phyloP scores from a whole-genome alignment of 2,888 invertebrate genomes.

The Xestobium rufovillosum region DNA sequence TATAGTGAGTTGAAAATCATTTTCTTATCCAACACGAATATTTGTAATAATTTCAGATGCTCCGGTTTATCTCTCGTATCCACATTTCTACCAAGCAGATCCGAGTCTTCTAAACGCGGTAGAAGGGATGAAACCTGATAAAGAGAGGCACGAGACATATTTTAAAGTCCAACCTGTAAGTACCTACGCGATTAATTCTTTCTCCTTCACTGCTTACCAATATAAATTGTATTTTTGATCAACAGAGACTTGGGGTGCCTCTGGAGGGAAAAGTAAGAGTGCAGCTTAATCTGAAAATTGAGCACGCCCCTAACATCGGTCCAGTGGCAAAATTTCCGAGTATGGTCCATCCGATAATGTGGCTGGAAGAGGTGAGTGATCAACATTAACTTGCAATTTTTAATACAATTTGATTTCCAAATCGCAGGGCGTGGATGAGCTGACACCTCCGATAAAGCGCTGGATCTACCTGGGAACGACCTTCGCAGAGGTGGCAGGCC shows the following conservation, averaged over 20 bases:
- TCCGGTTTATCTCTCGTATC: conserved; percentile 81
- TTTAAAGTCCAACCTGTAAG: conserved; percentile 81
- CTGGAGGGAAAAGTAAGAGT: conserved; percentile 73
- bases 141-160: conserved; percentile 64
- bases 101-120: conserved; percentile 57
- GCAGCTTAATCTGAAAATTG: conserved; percentile 74
- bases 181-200: too few relatives aligned
- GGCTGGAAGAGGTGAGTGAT: conserved; percentile 69
- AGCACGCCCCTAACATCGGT: conserved; percentile 62
- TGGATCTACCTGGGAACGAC: conserved; percentile 78
- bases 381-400: conserved; percentile 7
- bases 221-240: conserved; percentile 1
- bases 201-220: not conserved
- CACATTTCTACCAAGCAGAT: conserved; percentile 82
- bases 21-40: conserved; percentile 4
- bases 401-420: conserved; percentile 6
- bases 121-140: conserved; percentile 63
- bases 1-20: conserved; percentile 57
- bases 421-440: conserved; percentile 67
- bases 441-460: conserved; percentile 69
- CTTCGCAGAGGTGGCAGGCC: conserved; percentile 64
- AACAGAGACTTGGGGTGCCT: conserved; percentile 77
- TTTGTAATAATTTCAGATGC: conserved; percentile 53
- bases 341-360: conserved; percentile 80
- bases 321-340: conserved; percentile 70